A percentile compares a stretch with the other conserved stretches of the same genome.
phyloP scores from a whole-genome alignment of 2,888 invertebrate species.

The Idaea biselata region DNA sequence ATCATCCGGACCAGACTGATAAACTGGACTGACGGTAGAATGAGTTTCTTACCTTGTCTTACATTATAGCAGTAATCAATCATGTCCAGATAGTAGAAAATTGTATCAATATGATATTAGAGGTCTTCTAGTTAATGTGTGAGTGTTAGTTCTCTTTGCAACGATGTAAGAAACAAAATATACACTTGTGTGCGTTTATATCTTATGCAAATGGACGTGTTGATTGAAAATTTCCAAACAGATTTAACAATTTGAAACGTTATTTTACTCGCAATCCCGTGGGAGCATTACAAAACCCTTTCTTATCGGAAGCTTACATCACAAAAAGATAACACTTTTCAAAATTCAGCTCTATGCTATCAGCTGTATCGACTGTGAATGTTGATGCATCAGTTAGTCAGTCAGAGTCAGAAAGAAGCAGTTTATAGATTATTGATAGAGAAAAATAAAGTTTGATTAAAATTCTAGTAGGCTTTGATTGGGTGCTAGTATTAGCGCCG shows the following conservation, averaged over 20 bases:
- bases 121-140: constrained; percentile 19
- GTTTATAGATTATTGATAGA: background rate
- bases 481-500: constrained; percentile 1
- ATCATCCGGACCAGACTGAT: too few relatives aligned
- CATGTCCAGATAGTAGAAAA: constrained; percentile 8
- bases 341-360: too few relatives aligned
- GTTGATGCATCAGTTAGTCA: too few relatives aligned
- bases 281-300: too few relatives aligned
- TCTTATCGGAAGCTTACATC: too few relatives aligned
- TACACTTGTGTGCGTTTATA: background rate
- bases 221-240: constrained; percentile 29
- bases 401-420: too few relatives aligned
- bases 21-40: too few relatives aligned
- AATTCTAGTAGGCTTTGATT: background rate
- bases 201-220: constrained; percentile 12
- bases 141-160: constrained; percentile 22
- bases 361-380: too few relatives aligned
- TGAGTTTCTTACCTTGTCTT: too few relatives aligned
- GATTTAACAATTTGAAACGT: background rate
- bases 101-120: constrained; percentile 15
- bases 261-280: too few relatives aligned
- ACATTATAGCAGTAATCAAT: background rate
- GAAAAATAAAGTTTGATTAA: constrained; percentile 1
- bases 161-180: constrained; percentile 20
- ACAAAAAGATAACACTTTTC: too few relatives aligned